Base-by-base conservation (phyloP, 2,113 vertebrate genomes). In the Sturnira hondurensis region DNA sequence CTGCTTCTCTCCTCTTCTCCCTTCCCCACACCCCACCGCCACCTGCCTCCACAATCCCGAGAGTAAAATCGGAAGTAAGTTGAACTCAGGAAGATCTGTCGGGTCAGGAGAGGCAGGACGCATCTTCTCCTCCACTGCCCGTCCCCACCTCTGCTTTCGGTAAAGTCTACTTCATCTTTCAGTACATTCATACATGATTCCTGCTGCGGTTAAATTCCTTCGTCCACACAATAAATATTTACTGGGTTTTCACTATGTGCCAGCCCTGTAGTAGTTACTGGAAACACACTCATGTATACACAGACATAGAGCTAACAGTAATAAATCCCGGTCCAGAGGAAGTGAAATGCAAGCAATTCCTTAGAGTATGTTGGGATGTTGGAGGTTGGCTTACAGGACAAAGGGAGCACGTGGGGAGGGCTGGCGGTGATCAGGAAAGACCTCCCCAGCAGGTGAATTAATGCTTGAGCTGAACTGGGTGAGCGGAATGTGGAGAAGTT, bases 361-460 rank as follows among this genome's bases (percentile, higher is more conserved):
- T 80, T 91, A 63, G 5, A 47, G 24, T n/a, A 45, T 3, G 1
- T 41, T 86, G 33, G 56, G 47, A 58, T 81, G 36, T 6, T 81
- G 36, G 43, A 54, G 20, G 38, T 33, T 9, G 3, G 43, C 4
- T 26, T 88, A 41, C 19, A 17, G 43, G 33, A 74, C 54, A 83
- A 47, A 38, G 9, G 11, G 20, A 3, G 2, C 4, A 4, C 3
- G 1, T 19, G 9, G 13, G 9, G 20, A 13, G 26, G 6, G 26
- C 10, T 22, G 45, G 28, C 31, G 74, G 73, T 9, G 9, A 22
- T 54, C 33, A 54, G 52, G 58, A 63, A 84, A 41, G 45, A 52
- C 58, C 45, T 65, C 36, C 36, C 7, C 3, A 45, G n/a, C 6
- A 26, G 31, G 15, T 28, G 31, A 91, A 45, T 65, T 50, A 63